Conservation (phyloP, 2,888 invertebrate genomes). For the Ormyrus nitidulus region DNA sequence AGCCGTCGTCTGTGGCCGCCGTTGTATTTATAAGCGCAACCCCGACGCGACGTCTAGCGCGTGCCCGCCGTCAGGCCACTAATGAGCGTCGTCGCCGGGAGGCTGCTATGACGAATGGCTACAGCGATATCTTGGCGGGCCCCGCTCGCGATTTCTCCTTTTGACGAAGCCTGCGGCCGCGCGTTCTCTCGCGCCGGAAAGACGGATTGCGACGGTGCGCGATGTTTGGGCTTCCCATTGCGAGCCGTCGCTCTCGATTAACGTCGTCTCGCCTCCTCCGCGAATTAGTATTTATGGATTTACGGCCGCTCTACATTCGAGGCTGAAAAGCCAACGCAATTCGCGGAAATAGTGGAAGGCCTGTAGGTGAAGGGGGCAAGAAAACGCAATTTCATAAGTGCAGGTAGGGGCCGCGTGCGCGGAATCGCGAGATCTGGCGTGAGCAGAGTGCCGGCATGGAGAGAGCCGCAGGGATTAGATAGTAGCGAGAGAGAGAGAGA, state of each 20-base stretch:
- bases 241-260: constrained; percentile 3
- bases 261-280: background rate
- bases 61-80: constrained; percentile 65
- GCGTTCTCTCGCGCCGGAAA: background rate
- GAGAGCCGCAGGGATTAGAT: constrained; percentile 61
- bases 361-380: constrained; percentile 19
- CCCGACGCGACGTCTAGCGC: constrained; percentile 32
- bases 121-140: constrained; percentile 45
- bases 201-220: constrained; percentile 2
- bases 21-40: constrained; percentile 37
- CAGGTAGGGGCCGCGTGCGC: constrained; percentile 21
- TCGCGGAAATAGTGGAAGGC: background rate
- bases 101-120: constrained; percentile 61
- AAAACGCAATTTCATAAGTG: constrained; percentile 61
- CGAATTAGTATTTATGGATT: no score
- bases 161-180: background rate
- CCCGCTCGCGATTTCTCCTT: constrained; percentile 1
- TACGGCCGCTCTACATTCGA: no score
- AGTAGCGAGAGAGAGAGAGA: constrained; percentile 45
- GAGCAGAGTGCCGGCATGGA: background rate
- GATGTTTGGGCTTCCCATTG: background rate
- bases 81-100: constrained; percentile 63
- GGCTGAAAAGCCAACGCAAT: no score
- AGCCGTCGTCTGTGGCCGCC: background rate
- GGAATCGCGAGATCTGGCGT: background rate